Evolutionary conservation across 2,797 vertebrate species (phyloP), one percentile per base, ranked within the genome.

Genomic region (Thalassophryne amazonica): DNA sequence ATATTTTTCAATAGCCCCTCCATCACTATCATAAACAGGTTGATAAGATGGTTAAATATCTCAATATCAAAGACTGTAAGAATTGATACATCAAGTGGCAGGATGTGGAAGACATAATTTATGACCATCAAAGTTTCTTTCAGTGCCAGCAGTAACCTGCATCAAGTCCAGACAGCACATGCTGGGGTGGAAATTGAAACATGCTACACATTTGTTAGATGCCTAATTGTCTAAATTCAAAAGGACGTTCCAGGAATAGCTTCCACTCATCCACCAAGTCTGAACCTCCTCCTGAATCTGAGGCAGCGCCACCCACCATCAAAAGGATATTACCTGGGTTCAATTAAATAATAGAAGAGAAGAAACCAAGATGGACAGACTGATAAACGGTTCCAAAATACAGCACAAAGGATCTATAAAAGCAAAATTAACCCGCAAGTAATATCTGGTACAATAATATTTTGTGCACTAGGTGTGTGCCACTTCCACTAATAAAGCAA

Each of bases 231-330:
- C 50, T 61, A 46, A 63, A 74, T 66, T 52, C 21, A 20, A 59
- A 43, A 31, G 64, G 80, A 52, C 37, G 76, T 69, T 75, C 69
- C 70, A 72, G 36, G 59, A 75, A 78, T 60, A 70, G 72, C 12
- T 2, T 2, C 42, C 56, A 74, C 74, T 81, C 48, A 67, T 81
- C 67, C 39, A 8, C 29, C 20, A 12, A 37, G 64, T 64, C 52
- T 62, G 46, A 73, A 45, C 53, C 50, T 47, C 56, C 48, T 56
- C 52, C 38, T 33, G 11, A 41, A 76, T 75, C 56, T 7, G 48
- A 72, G 37, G 47, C 55, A 58, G 67, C 25, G 55, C 70, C 69
- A 73, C 46, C 23, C 64, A 18, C 28, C 37, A 60, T 70, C 64
- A 75, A 71, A 74, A 38, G 25, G 34, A 71, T 46, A 76, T 80